Conservation (phyloP, 2,797 vertebrate genomes). For the Gymnocypris eckloni region DNA sequence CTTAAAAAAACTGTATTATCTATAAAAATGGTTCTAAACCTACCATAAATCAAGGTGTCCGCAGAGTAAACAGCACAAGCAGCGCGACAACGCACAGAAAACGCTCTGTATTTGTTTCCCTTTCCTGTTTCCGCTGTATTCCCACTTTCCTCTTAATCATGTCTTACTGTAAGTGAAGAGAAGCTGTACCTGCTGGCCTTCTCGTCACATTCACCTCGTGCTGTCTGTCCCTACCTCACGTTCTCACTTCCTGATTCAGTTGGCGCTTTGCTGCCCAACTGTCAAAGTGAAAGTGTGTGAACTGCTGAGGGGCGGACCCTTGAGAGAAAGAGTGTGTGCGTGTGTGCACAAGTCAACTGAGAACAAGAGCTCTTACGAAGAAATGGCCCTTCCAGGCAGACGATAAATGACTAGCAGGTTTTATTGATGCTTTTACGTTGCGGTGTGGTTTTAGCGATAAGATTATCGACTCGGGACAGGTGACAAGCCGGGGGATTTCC, state of each 20-base stretch:
- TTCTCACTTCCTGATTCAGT: conserved; percentile 74
- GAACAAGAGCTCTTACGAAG: conserved; percentile 25
- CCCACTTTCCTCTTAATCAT: conserved; percentile 9
- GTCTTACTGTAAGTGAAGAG: conserved; percentile 40
- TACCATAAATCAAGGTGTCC: background rate
- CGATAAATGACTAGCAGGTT: conserved; percentile 53
- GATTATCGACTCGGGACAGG: conserved; percentile 29
- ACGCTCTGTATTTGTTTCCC: background rate
- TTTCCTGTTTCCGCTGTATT: background rate
- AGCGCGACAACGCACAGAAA: background rate
- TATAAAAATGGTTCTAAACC: background rate
- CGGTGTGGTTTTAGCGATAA: conserved; percentile 35
- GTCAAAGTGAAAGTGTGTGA: conserved; percentile 80
- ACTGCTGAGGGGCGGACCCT: conserved; percentile 71
- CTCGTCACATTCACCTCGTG: conserved; percentile 41
- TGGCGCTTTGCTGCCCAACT: conserved; percentile 67
- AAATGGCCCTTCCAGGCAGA: conserved; percentile 13
- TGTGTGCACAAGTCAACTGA: conserved; percentile 55
- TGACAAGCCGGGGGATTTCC: conserved; percentile 33
- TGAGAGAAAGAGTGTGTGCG: conserved; percentile 51
- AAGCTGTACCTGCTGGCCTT: conserved; percentile 66
- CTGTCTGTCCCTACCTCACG: conserved; percentile 28
- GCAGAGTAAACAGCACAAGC: background rate
- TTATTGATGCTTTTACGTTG: conserved; percentile 36
- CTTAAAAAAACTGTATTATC: background rate